These are phyloP conservation scores for Diadema setosum DNA, from an alignment of 35 echinoderm and acorn worm species.

Conservation along the genomic window DNA sequence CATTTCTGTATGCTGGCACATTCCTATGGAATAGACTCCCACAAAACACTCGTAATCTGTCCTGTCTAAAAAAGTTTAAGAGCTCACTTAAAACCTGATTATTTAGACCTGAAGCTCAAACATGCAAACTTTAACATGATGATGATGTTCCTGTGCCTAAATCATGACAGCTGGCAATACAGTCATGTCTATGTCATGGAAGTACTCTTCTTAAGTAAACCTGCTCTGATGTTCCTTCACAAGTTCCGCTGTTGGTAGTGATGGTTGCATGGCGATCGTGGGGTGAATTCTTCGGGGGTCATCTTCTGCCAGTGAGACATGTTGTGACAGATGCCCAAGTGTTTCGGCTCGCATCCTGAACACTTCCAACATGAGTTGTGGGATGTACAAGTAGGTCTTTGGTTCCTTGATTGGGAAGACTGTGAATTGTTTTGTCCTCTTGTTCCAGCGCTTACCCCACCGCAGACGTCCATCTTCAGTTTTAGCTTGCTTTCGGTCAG, in stretches of 20 bases:
- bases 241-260: neutral
- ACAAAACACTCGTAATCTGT: too few relatives aligned
- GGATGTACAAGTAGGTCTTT: neutral
- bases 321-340: constrained; percentile 16
- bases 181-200: too few relatives aligned
- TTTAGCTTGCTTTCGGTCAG: neutral
- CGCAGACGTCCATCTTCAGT: neutral
- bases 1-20: too few relatives aligned
- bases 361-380: neutral
- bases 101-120: too few relatives aligned
- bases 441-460: neutral
- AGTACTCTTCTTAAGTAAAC: neutral
- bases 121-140: too few relatives aligned
- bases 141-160: too few relatives aligned
- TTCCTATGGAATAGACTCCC: too few relatives aligned
- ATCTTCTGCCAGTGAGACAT: neutral
- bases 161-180: too few relatives aligned
- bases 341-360: neutral
- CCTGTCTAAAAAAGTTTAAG: too few relatives aligned
- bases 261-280: neutral
- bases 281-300: neutral
- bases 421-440: neutral
- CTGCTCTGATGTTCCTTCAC: neutral
- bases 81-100: too few relatives aligned
- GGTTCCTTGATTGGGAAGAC: neutral